These are phyloP conservation scores for Petrolisthes manimaculis DNA, from an alignment of 2,888 invertebrate species.

Conservation along the genomic window DNA sequence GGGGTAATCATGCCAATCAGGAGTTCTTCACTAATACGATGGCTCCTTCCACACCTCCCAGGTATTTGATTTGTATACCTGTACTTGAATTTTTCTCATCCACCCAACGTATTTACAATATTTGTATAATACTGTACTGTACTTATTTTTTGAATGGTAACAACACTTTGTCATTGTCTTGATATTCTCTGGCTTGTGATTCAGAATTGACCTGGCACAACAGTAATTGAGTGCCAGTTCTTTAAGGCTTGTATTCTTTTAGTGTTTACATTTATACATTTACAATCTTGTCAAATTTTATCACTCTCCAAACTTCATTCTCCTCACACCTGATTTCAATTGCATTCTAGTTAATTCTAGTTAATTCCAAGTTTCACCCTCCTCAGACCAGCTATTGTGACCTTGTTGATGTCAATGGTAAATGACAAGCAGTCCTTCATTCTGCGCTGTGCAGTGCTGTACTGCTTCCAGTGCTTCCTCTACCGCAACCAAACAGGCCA, in stretches of 20 bases:
- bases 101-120: no score
- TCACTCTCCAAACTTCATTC: no score
- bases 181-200: neutral
- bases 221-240: no score
- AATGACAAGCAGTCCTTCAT: slow-evolving; percentile 96
- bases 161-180: neutral
- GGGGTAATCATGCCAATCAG: slow-evolving; percentile 91
- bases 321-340: no score
- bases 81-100: neutral
- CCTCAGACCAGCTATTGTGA: slow-evolving; percentile 88
- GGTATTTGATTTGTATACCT: slow-evolving; percentile 69
- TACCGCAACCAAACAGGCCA: slow-evolving; percentile 93
- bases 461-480: slow-evolving; percentile 96
- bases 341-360: no score
- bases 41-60: slow-evolving; percentile 93
- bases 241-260: neutral
- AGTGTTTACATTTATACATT: neutral
- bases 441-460: slow-evolving; percentile 92
- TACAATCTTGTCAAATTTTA: neutral
- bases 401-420: slow-evolving; percentile 97
- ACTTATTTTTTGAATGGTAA: neutral
- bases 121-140: neutral
- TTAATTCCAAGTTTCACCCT: neutral
- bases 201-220: no score
- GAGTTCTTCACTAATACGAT: slow-evolving; percentile 88